Evolutionary conservation across 2,113 vertebrate genomes (phyloP).

Genomic region (Tragulus kanchil): DNA sequence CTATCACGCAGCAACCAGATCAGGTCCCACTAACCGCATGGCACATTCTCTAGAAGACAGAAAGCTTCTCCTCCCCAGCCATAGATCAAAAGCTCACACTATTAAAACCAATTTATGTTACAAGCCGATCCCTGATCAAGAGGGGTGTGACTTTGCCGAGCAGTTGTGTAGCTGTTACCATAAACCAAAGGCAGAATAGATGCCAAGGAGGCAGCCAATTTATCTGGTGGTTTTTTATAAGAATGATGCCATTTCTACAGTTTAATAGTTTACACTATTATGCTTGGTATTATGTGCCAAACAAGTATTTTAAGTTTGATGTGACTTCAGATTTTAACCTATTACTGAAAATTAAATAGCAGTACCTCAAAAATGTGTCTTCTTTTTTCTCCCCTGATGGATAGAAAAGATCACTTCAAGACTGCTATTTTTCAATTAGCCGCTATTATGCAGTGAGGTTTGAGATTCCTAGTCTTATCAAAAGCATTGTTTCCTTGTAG

Average conservation of each 20-base stretch:
- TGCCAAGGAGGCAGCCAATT: neutral
- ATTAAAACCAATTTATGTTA: neutral
- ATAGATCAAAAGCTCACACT: neutral
- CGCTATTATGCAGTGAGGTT: neutral
- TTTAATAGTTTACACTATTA: neutral
- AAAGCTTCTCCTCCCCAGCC: neutral
- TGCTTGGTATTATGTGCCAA: neutral
- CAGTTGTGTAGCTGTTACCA: neutral
- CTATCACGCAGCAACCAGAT: neutral
- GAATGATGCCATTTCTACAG: neutral
- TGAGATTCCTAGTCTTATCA: neutral
- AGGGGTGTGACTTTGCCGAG: neutral
- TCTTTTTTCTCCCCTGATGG: neutral
- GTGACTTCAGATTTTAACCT: slow-evolving; percentile 1
- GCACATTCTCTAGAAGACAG: neutral
- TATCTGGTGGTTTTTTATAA: neutral
- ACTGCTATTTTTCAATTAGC: neutral
- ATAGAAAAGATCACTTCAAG: neutral
- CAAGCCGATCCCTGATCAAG: neutral
- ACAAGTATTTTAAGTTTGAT: neutral
- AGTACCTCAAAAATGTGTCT: neutral
- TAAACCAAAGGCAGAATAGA: neutral
- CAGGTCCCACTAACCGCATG: neutral
- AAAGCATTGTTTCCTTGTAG: neutral
- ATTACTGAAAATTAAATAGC: neutral